Evolutionary conservation across 64 coral and sea anemone genomes (phyloP).

Genomic region (Montipora cactus): DNA sequence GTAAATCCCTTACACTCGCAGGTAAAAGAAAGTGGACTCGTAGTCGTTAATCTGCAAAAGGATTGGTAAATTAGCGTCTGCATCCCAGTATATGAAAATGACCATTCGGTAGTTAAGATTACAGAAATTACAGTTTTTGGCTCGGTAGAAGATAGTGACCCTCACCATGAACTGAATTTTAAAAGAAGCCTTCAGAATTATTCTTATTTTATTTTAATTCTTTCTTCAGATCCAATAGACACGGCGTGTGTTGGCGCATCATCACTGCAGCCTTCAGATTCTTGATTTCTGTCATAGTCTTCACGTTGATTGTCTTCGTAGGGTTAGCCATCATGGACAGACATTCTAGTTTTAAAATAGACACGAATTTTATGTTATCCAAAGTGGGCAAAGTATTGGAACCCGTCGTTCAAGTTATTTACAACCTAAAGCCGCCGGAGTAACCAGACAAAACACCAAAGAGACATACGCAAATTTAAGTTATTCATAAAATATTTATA

Average conservation of each 20-base stretch:
- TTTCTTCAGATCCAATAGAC: slow-evolving; percentile 18
- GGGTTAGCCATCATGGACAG: slow-evolving; percentile 13
- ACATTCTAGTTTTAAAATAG: not conserved
- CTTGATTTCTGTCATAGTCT: not conserved
- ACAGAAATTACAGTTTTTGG: no score
- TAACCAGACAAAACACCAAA: not conserved
- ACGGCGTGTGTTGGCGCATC: not conserved
- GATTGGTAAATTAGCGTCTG: no score
- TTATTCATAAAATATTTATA: slow-evolving; percentile 17
- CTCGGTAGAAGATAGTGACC: no score
- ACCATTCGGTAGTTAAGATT: no score
- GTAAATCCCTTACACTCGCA: no score
- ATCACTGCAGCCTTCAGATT: slow-evolving; percentile 8
- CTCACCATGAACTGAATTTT: no score
- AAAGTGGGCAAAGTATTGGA: slow-evolving; percentile 29
- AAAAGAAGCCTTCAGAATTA: no score
- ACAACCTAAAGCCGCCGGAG: slow-evolving; percentile 18
- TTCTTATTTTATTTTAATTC: not conserved
- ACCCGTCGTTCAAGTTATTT: slow-evolving; percentile 10
- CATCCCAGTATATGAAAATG: no score
- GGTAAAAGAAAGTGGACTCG: no score
- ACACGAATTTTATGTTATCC: slow-evolving; percentile 1
- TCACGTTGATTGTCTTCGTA: not conserved
- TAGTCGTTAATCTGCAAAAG: no score
- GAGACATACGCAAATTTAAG: not conserved